These are phyloP conservation scores for Hipposideros armiger DNA, from an alignment of 2,113 vertebrate species.

Conservation along the genomic window DNA sequence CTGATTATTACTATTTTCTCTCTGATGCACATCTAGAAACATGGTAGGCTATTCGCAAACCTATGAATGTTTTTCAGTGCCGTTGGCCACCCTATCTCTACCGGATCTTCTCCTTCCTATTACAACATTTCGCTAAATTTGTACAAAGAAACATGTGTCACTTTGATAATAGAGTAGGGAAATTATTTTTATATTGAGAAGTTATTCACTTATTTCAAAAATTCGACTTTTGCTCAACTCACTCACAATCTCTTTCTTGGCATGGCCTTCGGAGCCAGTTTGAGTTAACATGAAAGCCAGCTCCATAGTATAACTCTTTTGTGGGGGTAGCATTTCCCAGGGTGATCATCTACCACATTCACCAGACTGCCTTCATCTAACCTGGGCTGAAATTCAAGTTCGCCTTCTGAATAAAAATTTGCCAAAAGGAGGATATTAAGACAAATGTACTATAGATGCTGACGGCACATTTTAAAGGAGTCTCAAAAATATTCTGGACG, in stretches of 20 bases:
- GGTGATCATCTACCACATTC: not conserved
- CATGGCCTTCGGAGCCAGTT: not conserved
- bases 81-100: not conserved
- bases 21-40: not conserved
- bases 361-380: not conserved
- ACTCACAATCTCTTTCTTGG: not conserved
- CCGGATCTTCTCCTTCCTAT: not conserved
- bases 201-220: constrained; percentile 18
- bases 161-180: not conserved
- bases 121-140: not conserved
- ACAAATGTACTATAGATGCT: not conserved
- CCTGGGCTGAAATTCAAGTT: not conserved
- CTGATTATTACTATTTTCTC: not conserved
- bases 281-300: not conserved
- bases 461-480: constrained; percentile 10
- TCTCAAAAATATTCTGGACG: constrained; percentile 44
- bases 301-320: not conserved
- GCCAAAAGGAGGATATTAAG: constrained; percentile 25
- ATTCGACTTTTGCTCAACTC: not conserved
- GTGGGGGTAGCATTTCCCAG: not conserved
- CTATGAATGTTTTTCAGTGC: not conserved
- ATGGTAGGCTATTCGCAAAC: not conserved
- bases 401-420: constrained; percentile 31
- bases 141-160: not conserved
- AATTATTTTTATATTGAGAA: constrained; percentile 14